Base-by-base conservation (phyloP, 2,888 invertebrate genomes). In the Drosophila testacea region DNA sequence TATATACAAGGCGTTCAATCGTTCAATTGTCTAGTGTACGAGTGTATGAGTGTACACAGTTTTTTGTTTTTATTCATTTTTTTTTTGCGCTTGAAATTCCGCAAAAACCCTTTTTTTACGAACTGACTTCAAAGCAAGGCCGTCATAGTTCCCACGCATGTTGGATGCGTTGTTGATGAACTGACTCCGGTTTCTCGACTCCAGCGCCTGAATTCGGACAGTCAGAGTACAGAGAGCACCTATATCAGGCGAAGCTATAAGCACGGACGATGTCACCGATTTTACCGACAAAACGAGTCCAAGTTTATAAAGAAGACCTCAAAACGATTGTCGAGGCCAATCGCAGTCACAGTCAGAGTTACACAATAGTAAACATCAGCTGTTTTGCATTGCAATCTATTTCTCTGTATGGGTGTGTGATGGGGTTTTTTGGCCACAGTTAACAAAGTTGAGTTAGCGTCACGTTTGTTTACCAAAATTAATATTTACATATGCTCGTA, bases 401-500 rank as follows among this genome's bases (percentile, higher is more conserved):
- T 36, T 55, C 4, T 36, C 27, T 42, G 10, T 54, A 38, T 51
- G 50, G 62, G 60, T 66, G 61, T 73, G 69, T 78, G 79, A 83
- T 22, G 22, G 77, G 67, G 22, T n/a, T 11, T 52, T 30, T 44
- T 13, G 22, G 27, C 34, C 27, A 44, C 44, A 44, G 44, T 56
- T 56, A 36, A 27, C 50, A 50, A 50, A 36, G 52, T 38, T 62
- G 62, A 69, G 69, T 83, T 72, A 59, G 69, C 71, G 85, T 83
- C 83, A 83, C 83, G 83, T 83, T 87, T 83, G 85, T 68, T 83
- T 84, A 83, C 84, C 87, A 83, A 83, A 87, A 87, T 87, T 87
- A 87, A 84, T 83, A 83, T 87, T 87, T 83, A 84, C 88, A 87
- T 84, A 87, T 83, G 87, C 67, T 73, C 87, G 82, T 83, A 82